Base-by-base conservation (phyloP, 2,797 vertebrate species). In the Sandelia bainsii region DNA sequence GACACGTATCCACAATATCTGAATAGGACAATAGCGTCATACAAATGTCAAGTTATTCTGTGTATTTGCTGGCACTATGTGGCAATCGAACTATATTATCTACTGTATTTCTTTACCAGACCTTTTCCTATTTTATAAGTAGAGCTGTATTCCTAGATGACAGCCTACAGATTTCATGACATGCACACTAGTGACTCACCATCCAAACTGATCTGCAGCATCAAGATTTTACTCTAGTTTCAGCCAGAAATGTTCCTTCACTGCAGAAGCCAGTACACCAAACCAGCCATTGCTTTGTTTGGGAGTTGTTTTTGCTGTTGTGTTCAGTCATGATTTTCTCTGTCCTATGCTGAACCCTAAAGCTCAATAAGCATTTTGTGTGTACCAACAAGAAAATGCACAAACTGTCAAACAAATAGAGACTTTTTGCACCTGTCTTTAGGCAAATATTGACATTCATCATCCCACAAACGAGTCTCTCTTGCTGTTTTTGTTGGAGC, bases 401-500 rank as follows among this genome's bases (percentile, higher is more conserved):
- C 80, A 59, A 68, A 80, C 46, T 19, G 11, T 72, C 9, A 74
- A 72, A 87, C 77, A 80, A 64, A 63, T 49, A 42, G 54, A 75
- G 66, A 62, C 65, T 87, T 80, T 78, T 81, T 85, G 93, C 95
- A 95, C 94, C 93, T 95, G 95, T 89, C 92, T 89, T 65, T 84
- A 71, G 81, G 88, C 93, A 93, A 94, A 94, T 93, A 95, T 80
- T 91, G 91, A 95, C 94, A 92, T 90, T 66, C 83, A 80, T 88
- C 76, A 65, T 77, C 83, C 66, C 77, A 89, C 91, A 92, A 87
- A 87, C 62, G 44, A 87, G 49, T 52, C 63, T 50, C 74, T 61
- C 76, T 84, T 65, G 44, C 63, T 82, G 82, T 78, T 91, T 79
- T 69, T 77, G 27, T 66, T 51, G 65, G 78, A 65, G 82, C 79